These are phyloP conservation scores for Amblyornis subalaris DNA, from an alignment of 2,113 vertebrate species.

Conservation along the genomic window DNA sequence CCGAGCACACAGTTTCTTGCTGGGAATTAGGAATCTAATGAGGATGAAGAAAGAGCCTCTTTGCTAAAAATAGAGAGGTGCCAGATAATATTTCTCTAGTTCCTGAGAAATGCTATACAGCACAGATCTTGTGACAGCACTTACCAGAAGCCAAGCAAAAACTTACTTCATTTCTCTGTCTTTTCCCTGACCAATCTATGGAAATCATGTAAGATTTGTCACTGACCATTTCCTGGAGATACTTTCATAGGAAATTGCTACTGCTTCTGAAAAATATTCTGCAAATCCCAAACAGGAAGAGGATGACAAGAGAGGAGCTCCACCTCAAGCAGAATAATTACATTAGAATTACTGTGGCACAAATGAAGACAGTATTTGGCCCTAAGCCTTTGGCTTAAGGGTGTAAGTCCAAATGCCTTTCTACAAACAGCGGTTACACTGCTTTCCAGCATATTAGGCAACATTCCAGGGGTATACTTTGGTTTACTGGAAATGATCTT, in stretches of 20 bases:
- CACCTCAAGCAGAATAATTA: neutral
- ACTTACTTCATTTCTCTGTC: neutral
- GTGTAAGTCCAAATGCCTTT: neutral
- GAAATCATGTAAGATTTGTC: neutral
- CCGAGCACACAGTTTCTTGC: neutral
- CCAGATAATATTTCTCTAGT: neutral
- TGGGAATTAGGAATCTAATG: neutral
- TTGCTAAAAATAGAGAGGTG: neutral
- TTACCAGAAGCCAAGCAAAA: neutral
- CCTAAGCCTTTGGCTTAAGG: neutral
- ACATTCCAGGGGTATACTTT: slow-evolving; percentile 13
- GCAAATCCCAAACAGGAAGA: neutral
- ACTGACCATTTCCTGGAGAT: neutral
- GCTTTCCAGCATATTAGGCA: slow-evolving; percentile 46
- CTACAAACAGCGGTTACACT: slow-evolving; percentile 31
- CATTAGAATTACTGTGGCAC: neutral
- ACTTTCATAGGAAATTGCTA: neutral
- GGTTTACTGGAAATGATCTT: slow-evolving; percentile 51
- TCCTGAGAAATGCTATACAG: neutral
- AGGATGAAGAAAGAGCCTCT: neutral
- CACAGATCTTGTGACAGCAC: neutral
- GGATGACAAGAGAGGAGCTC: neutral
- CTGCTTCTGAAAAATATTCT: neutral
- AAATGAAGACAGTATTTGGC: neutral
- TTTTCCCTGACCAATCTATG: neutral